Conservation (phyloP, 2,113 vertebrate species). For the Leptocoma aspasia region DNA sequence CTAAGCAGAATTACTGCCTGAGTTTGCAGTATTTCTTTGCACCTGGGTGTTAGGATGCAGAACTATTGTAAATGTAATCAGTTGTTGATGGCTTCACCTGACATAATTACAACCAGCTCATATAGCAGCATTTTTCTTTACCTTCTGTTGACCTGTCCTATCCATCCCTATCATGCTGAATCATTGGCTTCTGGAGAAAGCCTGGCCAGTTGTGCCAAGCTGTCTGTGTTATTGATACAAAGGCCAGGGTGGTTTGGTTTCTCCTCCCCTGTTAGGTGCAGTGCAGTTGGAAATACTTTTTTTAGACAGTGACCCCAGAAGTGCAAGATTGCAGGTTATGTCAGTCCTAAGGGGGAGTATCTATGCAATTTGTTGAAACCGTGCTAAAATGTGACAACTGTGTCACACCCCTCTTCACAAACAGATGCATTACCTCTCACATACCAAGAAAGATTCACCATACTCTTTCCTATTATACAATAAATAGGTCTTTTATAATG, state of each 20-base stretch:
- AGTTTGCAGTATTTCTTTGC: neutral
- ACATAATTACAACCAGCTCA: neutral
- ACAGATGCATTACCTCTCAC: neutral
- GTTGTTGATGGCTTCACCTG: neutral
- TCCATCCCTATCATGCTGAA: neutral
- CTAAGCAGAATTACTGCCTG: neutral
- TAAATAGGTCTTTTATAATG: neutral
- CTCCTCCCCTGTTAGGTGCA: neutral
- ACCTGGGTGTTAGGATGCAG: neutral
- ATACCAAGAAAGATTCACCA: neutral
- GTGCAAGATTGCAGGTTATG: neutral
- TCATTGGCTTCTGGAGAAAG: constrained; percentile 9
- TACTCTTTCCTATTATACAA: neutral
- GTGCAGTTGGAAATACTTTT: neutral
- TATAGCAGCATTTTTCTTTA: neutral
- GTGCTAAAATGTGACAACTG: neutral
- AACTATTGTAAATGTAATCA: neutral
- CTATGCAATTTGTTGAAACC: neutral
- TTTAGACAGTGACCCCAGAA: neutral
- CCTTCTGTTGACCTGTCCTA: neutral
- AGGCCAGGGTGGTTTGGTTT: neutral
- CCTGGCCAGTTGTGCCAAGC: neutral
- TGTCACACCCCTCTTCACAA: neutral
- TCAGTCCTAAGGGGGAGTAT: neutral
- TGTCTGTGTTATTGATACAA: neutral